phyloP scores from a whole-genome alignment of 2,797 vertebrate genomes.

The Chromis chromis region DNA sequence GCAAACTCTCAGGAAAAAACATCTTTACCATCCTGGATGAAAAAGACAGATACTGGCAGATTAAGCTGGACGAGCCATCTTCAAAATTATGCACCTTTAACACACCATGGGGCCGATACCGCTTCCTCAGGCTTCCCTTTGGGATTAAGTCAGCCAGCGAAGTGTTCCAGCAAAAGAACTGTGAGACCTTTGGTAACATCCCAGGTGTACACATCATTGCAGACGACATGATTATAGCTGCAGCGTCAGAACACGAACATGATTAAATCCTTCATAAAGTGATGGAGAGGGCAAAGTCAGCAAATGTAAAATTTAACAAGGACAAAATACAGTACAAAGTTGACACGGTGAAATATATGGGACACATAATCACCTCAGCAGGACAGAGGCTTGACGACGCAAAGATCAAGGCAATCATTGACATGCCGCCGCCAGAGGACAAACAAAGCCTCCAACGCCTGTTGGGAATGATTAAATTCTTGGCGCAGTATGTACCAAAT shows the following conservation, averaged over 20 bases:
- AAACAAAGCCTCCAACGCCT: constrained; percentile 5
- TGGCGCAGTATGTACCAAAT: neutral
- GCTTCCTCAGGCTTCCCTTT: constrained; percentile 7
- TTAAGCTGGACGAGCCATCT: too few relatives aligned
- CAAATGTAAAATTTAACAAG: constrained; percentile 30
- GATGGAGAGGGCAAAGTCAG: constrained; percentile 30
- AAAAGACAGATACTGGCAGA: too few relatives aligned
- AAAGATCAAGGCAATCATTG: constrained; percentile 5
- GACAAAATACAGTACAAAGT: constrained; percentile 26
- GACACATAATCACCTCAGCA: constrained; percentile 13
- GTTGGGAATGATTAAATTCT: constrained; percentile 6
- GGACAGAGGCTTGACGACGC: constrained; percentile 2
- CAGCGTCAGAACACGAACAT: constrained; percentile 13
- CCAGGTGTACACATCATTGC: constrained; percentile 26
- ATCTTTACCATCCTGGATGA: too few relatives aligned
- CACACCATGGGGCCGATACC: constrained; percentile 19
- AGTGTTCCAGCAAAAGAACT: constrained; percentile 53
- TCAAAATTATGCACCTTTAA: constrained; percentile 34
- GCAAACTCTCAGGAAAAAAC: too few relatives aligned
- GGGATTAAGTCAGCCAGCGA: constrained; percentile 42
- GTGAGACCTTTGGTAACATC: constrained; percentile 51
- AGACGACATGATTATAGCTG: constrained; percentile 56
- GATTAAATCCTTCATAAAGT: constrained; percentile 37
- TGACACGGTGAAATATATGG: constrained; percentile 42
- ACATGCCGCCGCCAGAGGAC: neutral